Base-by-base conservation (phyloP, 2,797 vertebrate species). In the Microchirus variegatus region DNA sequence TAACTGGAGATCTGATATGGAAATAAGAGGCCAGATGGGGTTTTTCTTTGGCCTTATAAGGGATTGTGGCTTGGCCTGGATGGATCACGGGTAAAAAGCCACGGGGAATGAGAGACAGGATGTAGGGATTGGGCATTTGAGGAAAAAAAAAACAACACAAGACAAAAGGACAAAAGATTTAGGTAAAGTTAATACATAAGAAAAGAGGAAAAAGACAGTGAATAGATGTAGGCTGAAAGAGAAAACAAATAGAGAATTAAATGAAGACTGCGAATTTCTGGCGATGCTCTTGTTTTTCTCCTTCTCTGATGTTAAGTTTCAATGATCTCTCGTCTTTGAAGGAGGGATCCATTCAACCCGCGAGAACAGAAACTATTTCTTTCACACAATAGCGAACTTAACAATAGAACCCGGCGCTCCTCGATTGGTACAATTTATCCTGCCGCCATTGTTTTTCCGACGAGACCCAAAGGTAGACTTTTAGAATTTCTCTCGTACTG, bases 1-100 rank as follows among this genome's bases (percentile, higher is more conserved):
- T 83, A 84, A 80, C 77, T 63, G 58, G 73, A 84, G 77, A 91
- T 89, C 89, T 87, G 82, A 92, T 90, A 90, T 89, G 87, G 87
- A 90, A 89, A 91, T 85, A 84, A 70, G 66, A 80, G 77, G 53
- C 70, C 86, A 90, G 89, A 85, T 80, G 83, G 86, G 77, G 77
- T 84, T 89, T 87, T 89, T 81, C 67, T 70, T 22, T 50, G 72
- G 85, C 90, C 83, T 90, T 90, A 90, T 90, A 89, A 82, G 88
- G 90, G 89, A 87, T 88, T 85, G 80, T 11, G 59, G 70, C 66
- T 73, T 77, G 75, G 85, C 78, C 87, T 67, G 75, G 75, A 77
- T 63, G 78, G 82, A 89, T 84, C 76, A 73, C 14, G 76, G 78
- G 64, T 76, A 73, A 84, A 77, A 74, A 84, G 77, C 85, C 73